Evolutionary conservation across 2,888 invertebrate genomes (phyloP), one percentile per base, ranked within the genome.

Genomic region (Tenthredo notha): DNA sequence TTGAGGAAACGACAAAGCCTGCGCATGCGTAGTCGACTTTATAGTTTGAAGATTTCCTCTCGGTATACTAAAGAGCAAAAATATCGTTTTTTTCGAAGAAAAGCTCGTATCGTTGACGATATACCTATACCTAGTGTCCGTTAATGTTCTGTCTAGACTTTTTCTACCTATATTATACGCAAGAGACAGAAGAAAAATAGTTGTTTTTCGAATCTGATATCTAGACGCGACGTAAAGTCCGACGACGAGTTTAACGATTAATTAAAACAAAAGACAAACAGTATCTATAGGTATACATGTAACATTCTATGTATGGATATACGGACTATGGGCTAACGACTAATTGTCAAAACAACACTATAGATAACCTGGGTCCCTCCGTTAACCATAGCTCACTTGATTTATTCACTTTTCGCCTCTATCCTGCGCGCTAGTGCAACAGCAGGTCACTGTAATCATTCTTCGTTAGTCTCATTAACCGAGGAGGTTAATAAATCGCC

Each of bases 271-370:
- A 70, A 70, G 37, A 70, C 70, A 70, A 70, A 70, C 70, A 70
- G 70, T 15, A 70, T 37, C 37, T 70, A 70, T 37, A 70, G 7
- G 70, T 37, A 37, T 7, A 33, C 18, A 67, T 2, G 29, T 33
- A 33, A 33, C 33, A 33, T 61, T 61, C 61, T 25, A 25, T 25
- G 25, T 12, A 12, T 61, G 4, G 9, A 25, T 21, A 12, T 74
- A 74, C 37, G 61, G 21, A 61, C 70, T 15, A 15, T 33, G 33
- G 54, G 21, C 25, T 65, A 33, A 37, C 70, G 43, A 74, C 72
- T 74, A 74, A 74, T 40, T 43, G 72, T 74, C 72, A 74, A 43
- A 40, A 74, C 72, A 40, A 74, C 43, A 43, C 72, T 43, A 74
- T 74, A 74, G 72, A 74, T 74, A 74, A 74, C 43, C 43, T n/a